Evolutionary conservation across 1,140 invertebrate species (phyloP), one percentile per base, ranked within the genome.

Genomic region (Heterodera carotae): DNA sequence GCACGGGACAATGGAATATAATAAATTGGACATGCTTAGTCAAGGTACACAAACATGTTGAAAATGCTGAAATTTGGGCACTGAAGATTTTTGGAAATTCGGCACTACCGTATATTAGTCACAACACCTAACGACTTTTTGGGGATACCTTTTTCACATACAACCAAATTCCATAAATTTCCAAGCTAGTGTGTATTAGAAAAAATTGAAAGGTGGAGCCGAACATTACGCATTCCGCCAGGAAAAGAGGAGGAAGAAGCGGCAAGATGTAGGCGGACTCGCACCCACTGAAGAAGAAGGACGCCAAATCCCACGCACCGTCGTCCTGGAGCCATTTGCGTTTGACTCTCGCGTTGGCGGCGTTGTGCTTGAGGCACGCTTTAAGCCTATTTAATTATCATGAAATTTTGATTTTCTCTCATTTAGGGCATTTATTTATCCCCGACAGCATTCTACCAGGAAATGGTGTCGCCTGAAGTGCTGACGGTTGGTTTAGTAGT

Each of bases 321-420:
- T 74, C 12, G 34, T 34, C 27, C 53, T 76, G 48, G 75, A 76
- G 25, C 75, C 75, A 1, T 76, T 76, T 15, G 29, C 70, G 36
- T 76, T 76, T 59, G 70, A 76, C 62, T 76, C 64, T 5, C 36
- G 70, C 10, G 18, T 76, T 18, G 75, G 75, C 7, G 75, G 70
- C 39, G 72, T 74, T 29, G 56, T 74, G 27, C 36, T 76, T 6
- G 70, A 76, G 36, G 71, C 33, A 39, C n/a, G n/a, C n/a, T n/a
- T n/a, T n/a, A n/a, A n/a, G n/a, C n/a, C n/a, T n/a, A n/a, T 66
- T 8, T 31, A 7, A 36, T 36, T 43, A 43, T 43, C 12, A 1
- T 43, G 0, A 1, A 8, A n/a, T 73, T 27, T 7, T 15, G 27
- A 7, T 69, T 69, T 31, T 69, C 48, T 29, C 2, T 15, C 43